These are phyloP conservation scores for Sclerodermus sp. DNA, from an alignment of 2,888 invertebrate genomes.

Conservation along the genomic window DNA sequence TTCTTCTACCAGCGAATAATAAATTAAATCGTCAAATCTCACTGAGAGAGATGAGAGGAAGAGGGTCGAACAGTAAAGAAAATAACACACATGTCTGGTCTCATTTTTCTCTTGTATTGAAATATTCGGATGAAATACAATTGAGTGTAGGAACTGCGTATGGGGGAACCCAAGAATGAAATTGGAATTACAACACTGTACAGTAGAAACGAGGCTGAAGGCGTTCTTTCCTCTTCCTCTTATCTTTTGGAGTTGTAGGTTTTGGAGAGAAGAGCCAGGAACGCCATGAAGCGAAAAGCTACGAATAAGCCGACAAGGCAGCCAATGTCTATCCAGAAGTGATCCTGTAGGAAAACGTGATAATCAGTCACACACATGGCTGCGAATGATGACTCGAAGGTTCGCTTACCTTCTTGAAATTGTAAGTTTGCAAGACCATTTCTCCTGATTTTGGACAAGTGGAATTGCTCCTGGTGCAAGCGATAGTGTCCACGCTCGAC, in stretches of 20 bases:
- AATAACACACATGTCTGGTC: too few relatives aligned
- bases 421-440: constrained; percentile 76
- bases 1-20: too few relatives aligned
- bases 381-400: background rate
- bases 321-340: constrained; percentile 73
- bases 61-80: too few relatives aligned
- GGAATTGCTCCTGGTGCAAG: constrained; percentile 72
- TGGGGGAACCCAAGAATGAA: too few relatives aligned
- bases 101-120: too few relatives aligned
- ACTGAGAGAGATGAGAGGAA: too few relatives aligned
- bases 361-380: background rate
- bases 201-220: too few relatives aligned
- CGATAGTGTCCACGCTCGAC: constrained; percentile 76
- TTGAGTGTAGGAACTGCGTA: too few relatives aligned
- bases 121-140: too few relatives aligned
- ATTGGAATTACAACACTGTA: too few relatives aligned
- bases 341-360: constrained; percentile 59
- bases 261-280: constrained; percentile 71
- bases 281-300: constrained; percentile 76
- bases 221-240: background rate
- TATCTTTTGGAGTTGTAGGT: constrained; percentile 57
- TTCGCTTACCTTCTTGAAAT: constrained; percentile 70
- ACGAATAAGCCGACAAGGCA: constrained; percentile 72
- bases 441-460: constrained; percentile 79
- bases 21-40: too few relatives aligned